Evolutionary conservation across 2,888 invertebrate genomes (phyloP), one percentile per base, ranked within the genome.

Genomic region (Andrena marginata): DNA sequence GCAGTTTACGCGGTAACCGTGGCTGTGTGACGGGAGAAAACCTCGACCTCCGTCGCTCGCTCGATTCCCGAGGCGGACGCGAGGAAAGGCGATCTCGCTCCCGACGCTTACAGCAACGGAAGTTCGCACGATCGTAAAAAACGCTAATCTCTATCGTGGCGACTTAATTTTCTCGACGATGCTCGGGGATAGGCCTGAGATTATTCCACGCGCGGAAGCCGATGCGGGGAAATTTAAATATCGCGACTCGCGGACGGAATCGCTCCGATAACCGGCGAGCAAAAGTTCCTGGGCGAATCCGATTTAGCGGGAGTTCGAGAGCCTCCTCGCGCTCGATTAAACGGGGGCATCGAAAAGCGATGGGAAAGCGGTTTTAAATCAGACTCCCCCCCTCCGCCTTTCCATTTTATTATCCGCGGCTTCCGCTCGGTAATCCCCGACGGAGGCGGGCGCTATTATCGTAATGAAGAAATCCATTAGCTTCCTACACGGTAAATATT

Each of bases 401-500:
- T 60, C 68, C 64, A 64, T 49, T 51, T 71, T 79, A 78, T 78
- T 84, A 80, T 84, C 59, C 59, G 23, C 31, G 62, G 56, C 62
- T 79, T 75, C 60, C 33, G 26, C 31, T 54, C 33, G 26, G 48
- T 67, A 77, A 86, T 86, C 64, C 76, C 78, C n/a, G 42, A 16
- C 26, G 76, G 65, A 54, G 26, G 20, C 60, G 60, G 31, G 54
- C 59, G 56, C 73, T 75, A 84, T 87, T 87, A 87, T 65, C 74
- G 73, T 82, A 86, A 87, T 86, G 86, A 87, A 88, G 83, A 86
- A 88, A 88, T 88, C 88, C 81, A 88, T 88, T 88, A 85, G 67
- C 65, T 56, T 69, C 31, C 70, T 67, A 7, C 59, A 70, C 67
- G 62, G 81, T 75, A 88, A 86, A 87, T 88, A 83, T 86, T 83